Base-by-base conservation (phyloP, 2,888 invertebrate genomes). In the Tyria jacobaeae region DNA sequence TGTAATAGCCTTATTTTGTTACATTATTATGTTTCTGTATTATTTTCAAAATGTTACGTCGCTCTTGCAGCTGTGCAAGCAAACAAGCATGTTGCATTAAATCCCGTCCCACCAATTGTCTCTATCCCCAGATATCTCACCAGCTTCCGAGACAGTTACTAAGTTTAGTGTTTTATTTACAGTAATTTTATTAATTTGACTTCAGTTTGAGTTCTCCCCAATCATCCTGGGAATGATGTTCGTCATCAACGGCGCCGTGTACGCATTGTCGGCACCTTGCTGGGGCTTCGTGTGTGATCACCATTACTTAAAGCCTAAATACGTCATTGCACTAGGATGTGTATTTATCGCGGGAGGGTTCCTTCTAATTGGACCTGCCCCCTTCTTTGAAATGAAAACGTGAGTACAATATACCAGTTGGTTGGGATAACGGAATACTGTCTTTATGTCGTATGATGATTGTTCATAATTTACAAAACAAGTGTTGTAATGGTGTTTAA, bases 201-300 rank as follows among this genome's bases (percentile, higher is more conserved):
- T 35, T 17, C 90, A 96, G 94, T 97, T 97, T 81, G 75, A 95
- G 2, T 91, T 97, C 64, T 95, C 96, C 0, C 96, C 97, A 0
- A 94, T 97, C 51, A 84, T 96, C 14, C 88, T 97, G 70, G 97
- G 97, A 0, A 86, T 97, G 56, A 96, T 98, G 95, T 98, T 98
- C 82, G 96, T 98, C 49, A 96, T 97, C 73, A 97, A 97, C 83
- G 97, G 97, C 3, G 97, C 96, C 0, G 94, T 96, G 12, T 98
- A 98, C 86, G 97, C 97, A 0, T 59, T 96, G 0, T 96, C 96
- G 0, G 97, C 97, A 0, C 97, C 98, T 0, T 90, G 90, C 3
- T 97, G 97, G 96, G 98, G 98, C 31, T 96, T 96, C 96, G 81
- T 97, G 15, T 97, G 97, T 79, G 97, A 98, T 87, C 95, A 95